Base-by-base conservation (phyloP, 2,888 invertebrate species). In the Melanotus villosus region DNA sequence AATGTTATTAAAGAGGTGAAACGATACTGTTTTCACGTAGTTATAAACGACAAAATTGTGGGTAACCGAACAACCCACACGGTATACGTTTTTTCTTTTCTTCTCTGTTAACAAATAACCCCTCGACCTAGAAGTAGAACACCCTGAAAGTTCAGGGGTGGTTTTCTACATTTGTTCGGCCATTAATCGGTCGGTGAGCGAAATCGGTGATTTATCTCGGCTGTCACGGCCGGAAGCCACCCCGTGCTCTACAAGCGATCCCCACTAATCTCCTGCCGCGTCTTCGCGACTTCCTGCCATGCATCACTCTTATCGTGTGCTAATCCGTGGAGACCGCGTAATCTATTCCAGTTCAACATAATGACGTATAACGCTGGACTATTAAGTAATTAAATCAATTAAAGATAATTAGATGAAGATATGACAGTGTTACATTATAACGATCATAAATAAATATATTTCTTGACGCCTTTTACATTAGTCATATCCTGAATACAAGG, bases 91-190 rank as follows among this genome's bases (percentile, higher is more conserved):
- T 26, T 52, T n/a, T 52, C 52, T 12, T 26, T 32, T 10, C 32
- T 52, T 16, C 14, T 18, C 16, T 59, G 50, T 65, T 59, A 65
- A 65, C 65, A 65, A 65, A 65, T 65, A 65, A 65, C 65, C 58
- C 50, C 58, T 65, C 65, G 65, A 58, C 58, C 58, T 58, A 58
- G 50, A 65, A 65, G 65, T 59, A 59, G 67, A 70, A 67, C 70
- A 67, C 60, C 69, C 65, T 47, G 69, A 81, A 80, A 82, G 81
- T 81, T 81, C 81, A 81, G 81, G 81, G 83, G 83, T 82, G 82
- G 82, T 83, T 84, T 83, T 84, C 82, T 83, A 82, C 84, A 84
- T 84, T 84, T 84, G 84, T 82, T 82, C 81, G 80, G 74, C 82
- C 83, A 84, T 84, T 84, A 84, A 84, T 84, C 84, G 83, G 78